These are phyloP conservation scores for Mythimna impura DNA, from an alignment of 2,888 invertebrate species.

Conservation along the genomic window DNA sequence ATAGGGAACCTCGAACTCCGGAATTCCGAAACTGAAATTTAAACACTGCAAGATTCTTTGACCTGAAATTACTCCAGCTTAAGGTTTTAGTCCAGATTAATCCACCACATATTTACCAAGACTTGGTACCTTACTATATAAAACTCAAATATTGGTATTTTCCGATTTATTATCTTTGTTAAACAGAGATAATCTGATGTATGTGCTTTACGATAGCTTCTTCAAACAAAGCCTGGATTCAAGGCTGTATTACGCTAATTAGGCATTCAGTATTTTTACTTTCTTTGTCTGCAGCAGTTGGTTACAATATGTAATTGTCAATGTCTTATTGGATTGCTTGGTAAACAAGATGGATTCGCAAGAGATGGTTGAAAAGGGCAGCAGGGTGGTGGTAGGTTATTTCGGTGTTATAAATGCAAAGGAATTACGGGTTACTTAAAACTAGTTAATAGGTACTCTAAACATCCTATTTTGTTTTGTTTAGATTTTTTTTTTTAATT, in stretches of 20 bases:
- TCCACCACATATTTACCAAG: conserved; percentile 28
- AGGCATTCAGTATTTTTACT: conserved; percentile 61
- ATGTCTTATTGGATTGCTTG: not conserved
- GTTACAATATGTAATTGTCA: conserved; percentile 31
- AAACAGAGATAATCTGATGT: conserved; percentile 76
- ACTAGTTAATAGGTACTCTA: too few relatives aligned
- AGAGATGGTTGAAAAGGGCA: conserved; percentile 69
- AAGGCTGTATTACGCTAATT: conserved; percentile 66
- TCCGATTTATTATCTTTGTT: conserved; percentile 73
- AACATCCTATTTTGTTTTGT: too few relatives aligned
- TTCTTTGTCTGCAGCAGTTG: conserved; percentile 49
- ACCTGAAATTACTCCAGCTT: conserved; percentile 5
- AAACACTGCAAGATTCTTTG: not conserved
- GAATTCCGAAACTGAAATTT: too few relatives aligned
- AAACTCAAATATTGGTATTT: conserved; percentile 68
- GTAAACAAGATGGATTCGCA: conserved; percentile 33
- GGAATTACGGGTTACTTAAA: too few relatives aligned
- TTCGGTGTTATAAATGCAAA: too few relatives aligned
- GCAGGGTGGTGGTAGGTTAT: conserved; percentile 72
- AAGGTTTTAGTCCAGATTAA: not conserved
- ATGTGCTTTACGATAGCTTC: conserved; percentile 50
- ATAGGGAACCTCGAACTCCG: too few relatives aligned
- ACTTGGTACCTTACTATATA: not conserved
- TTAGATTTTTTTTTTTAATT: too few relatives aligned
- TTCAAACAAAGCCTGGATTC: conserved; percentile 71